Conservation (phyloP, 2,888 invertebrate genomes). For the Lapara coniferarum region DNA sequence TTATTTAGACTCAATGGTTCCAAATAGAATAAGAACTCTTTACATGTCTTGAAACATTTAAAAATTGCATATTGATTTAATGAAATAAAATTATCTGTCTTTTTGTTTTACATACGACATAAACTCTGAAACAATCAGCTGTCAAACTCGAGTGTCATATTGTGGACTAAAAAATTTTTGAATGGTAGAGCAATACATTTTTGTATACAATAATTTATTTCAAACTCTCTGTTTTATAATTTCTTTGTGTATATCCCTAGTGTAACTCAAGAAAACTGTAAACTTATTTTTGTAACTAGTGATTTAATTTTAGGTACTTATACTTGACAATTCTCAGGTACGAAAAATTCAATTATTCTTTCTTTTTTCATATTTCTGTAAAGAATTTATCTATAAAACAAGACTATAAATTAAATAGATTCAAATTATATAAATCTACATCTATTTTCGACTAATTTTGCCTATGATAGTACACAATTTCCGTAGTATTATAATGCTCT, state of each 20-base stretch:
- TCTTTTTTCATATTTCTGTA: background rate
- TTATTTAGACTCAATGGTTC: too few relatives aligned
- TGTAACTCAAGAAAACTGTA: conserved; percentile 1
- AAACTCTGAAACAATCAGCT: conserved; percentile 14
- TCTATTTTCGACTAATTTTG: background rate
- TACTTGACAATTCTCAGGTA: background rate
- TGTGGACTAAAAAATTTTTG: conserved; percentile 27
- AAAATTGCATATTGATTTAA: background rate
- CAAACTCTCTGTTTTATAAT: background rate
- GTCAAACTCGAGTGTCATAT: conserved; percentile 19
- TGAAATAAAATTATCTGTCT: background rate
- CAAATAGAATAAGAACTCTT: too few relatives aligned
- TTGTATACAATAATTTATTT: conserved; percentile 14
- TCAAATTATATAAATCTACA: background rate
- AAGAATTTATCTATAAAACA: background rate
- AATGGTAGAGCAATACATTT: conserved; percentile 21
- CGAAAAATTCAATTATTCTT: conserved; percentile 28
- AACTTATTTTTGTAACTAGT: background rate
- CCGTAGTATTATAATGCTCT: too few relatives aligned
- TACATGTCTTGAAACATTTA: background rate
- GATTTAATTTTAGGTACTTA: background rate
- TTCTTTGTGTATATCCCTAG: background rate
- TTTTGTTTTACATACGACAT: background rate
- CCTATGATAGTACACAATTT: background rate
- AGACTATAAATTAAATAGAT: background rate